Conservation (phyloP, 1,140 invertebrate species). For the Capitella teleta region DNA sequence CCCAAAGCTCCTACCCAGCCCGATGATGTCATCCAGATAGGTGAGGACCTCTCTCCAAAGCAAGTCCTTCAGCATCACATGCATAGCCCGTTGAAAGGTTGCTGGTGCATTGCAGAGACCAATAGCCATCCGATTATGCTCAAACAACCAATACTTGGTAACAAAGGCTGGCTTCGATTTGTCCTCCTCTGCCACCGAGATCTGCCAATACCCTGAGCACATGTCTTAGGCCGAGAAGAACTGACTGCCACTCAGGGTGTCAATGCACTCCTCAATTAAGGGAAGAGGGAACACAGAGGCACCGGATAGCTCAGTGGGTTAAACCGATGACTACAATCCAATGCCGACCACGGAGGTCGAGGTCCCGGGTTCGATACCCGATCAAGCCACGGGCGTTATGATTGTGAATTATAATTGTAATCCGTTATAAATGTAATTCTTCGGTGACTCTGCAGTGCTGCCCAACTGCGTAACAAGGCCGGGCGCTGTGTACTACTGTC, state of each 20-base stretch:
- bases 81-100: conserved; percentile 1
- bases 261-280: not conserved
- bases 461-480: no score
- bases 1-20: conserved; percentile 21
- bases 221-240: conserved; percentile 1
- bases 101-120: not conserved
- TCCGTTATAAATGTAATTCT: no score
- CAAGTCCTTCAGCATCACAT: not conserved
- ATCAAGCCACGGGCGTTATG: no score
- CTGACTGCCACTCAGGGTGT: not conserved
- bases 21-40: conserved; percentile 6
- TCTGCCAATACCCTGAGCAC: not conserved
- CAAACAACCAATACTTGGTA: not conserved
- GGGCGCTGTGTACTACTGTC: no score
- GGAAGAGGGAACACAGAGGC: no score
- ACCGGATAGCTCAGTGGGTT: no score
- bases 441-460: no score
- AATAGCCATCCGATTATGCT: not conserved
- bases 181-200: not conserved
- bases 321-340: no score
- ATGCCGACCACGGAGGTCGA: no score
- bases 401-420: no score
- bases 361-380: no score
- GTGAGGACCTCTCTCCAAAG: not conserved
- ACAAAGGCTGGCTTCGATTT: conserved; percentile 1